Evolutionary conservation across 2,113 vertebrate genomes (phyloP), one percentile per base, ranked within the genome.

Genomic region (Seriola quinqueradiata): DNA sequence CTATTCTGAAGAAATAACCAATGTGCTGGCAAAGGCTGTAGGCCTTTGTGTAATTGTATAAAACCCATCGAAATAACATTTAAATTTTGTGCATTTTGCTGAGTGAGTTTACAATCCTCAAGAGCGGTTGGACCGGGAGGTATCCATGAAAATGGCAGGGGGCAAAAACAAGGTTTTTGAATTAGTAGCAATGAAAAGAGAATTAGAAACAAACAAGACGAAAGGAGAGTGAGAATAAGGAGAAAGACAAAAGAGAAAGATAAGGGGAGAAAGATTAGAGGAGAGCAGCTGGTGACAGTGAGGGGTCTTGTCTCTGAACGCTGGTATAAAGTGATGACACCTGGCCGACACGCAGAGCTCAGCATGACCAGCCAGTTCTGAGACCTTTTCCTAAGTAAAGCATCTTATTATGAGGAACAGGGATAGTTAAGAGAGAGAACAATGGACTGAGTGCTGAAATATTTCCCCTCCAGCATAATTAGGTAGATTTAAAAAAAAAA

Each of bases 281-380:
- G 84, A 75, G 60, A 83, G 81, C 89, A 86, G 89, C 87, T 88
- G 91, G 84, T 77, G 87, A 84, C 83, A 11, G 79, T 60, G 67
- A 68, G 84, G 80, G 87, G 90, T 84, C 89, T 81, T 70, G 80
- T 89, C 79, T 89, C 83, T 75, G 77, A 88, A 84, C 55, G 10
- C 60, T 67, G 69, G 79, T 82, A 81, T 88, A 78, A 89, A 87
- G 75, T 64, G 80, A 63, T 82, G 89, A 85, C 91, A 92, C 88
- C 89, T 93, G 89, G 84, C 84, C 7, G 63, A 68, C 79, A 81
- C 34, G 28, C 70, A 23, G 68, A 77, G 86, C 89, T 50, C 91
- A 88, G 85, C 87, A 59, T 38, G 90, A 77, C 25, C 55, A 61
- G 75, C 28, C 75, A 83, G 71, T 70, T 87, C 82, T 60, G 61